A percentile compares a stretch with the other conserved stretches of the same genome.
phyloP scores from a whole-genome alignment of 2,888 invertebrate species.

The Callyntrura sp. region DNA sequence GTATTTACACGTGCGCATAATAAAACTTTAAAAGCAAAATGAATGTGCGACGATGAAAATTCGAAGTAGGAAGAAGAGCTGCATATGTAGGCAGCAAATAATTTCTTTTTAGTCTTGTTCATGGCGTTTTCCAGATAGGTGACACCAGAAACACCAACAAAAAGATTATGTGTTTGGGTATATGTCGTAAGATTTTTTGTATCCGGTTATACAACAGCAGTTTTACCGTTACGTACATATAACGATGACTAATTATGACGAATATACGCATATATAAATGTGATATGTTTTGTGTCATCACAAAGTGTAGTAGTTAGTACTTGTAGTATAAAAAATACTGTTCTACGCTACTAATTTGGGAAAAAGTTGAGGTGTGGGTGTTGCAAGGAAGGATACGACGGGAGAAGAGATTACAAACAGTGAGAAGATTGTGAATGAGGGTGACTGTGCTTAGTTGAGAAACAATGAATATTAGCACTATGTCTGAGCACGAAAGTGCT shows the following conservation, averaged over 20 bases:
- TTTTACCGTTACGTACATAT: slow-evolving; percentile 12
- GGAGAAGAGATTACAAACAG: not conserved
- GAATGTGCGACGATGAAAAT: not conserved
- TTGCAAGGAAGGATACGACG: not conserved
- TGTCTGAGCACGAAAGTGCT: no score
- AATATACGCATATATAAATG: not conserved
- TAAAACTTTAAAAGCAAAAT: not conserved
- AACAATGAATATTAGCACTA: no score
- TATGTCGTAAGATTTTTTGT: not conserved
- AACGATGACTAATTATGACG: slow-evolving; percentile 19
- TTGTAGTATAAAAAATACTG: no score
- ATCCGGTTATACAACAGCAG: slow-evolving; percentile 31
- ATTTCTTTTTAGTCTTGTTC: not conserved
- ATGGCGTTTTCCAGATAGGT: slow-evolving; percentile 36
- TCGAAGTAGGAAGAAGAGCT: slow-evolving; percentile 14
- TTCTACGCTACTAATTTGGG: slow-evolving; percentile 6
- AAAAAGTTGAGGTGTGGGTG: not conserved
- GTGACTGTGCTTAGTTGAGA: not conserved
- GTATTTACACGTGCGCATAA: not conserved
- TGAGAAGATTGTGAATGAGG: not conserved
- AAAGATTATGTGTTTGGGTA: not conserved
- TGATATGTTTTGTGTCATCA: not conserved
- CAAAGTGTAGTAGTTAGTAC: not conserved
- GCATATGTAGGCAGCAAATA: not conserved
- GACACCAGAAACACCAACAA: not conserved